A percentile compares a stretch with the other conserved stretches of the same genome.
Conservation (phyloP, 2,797 vertebrate species). For the Leptatherina wallacei region DNA sequence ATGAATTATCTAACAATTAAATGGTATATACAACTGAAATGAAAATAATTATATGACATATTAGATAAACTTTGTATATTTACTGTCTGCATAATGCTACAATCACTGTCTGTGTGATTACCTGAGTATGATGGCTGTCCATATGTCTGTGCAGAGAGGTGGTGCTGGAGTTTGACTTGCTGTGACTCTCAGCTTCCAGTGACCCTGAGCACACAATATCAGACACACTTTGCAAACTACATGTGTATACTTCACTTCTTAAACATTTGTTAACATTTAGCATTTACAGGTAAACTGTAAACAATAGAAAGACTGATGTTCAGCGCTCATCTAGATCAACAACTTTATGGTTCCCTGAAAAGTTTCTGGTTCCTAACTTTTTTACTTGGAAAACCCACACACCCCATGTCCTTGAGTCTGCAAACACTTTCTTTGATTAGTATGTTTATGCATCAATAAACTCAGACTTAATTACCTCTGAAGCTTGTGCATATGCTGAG, state of each 20-base stretch:
- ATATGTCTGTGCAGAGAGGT: constrained; percentile 87
- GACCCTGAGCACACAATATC: constrained; percentile 81
- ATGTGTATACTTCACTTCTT: neutral
- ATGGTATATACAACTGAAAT: neutral
- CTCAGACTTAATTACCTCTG: neutral
- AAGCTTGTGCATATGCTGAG: neutral
- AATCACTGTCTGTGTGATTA: constrained; percentile 61
- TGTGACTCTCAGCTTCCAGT: constrained; percentile 87
- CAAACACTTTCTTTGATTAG: neutral
- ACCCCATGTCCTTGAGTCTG: neutral
- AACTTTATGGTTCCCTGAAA: too few relatives aligned
- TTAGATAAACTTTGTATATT: neutral
- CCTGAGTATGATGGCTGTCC: constrained; percentile 93
- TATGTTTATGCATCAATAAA: neutral
- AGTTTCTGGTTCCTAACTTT: too few relatives aligned
- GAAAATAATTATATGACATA: neutral
- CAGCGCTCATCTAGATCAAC: neutral
- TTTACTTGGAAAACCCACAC: neutral
- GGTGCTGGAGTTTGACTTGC: constrained; percentile 82
- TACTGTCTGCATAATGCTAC: neutral
- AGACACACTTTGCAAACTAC: constrained; percentile 22
- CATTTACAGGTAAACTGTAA: constrained; percentile 2
- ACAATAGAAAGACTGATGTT: neutral
- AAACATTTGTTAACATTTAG: neutral
- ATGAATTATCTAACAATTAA: neutral